Evolutionary conservation across 1,140 invertebrate genomes (phyloP).

Genomic region (Liolophura sinensis): DNA sequence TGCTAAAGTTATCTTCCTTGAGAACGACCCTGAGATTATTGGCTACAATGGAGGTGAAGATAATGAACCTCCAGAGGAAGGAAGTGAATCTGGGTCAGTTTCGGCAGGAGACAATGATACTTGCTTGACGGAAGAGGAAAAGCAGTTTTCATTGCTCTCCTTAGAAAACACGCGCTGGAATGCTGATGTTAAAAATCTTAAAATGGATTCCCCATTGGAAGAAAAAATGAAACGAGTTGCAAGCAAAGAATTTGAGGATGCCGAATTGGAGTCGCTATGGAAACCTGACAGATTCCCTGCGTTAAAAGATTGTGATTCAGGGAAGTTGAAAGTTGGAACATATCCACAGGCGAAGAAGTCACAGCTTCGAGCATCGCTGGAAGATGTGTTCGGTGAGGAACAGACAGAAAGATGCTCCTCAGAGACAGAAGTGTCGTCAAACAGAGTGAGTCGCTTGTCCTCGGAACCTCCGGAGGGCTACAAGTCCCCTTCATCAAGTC

Average conservation of each 20-base stretch:
- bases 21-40: slow-evolving; percentile 34
- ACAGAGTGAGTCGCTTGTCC: too few relatives aligned
- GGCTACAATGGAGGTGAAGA: slow-evolving; percentile 47
- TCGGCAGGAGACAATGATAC: not conserved
- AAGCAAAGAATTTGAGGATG: slow-evolving; percentile 47
- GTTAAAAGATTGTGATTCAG: slow-evolving; percentile 37
- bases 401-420: too few relatives aligned
- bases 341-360: slow-evolving; percentile 38
- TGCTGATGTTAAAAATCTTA: slow-evolving; percentile 39
- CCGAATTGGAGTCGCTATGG: slow-evolving; percentile 32
- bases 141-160: slow-evolving; percentile 44
- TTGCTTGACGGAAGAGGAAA: slow-evolving; percentile 46
- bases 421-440: too few relatives aligned
- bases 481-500: too few relatives aligned
- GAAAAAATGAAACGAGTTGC: slow-evolving; percentile 7
- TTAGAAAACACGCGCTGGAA: slow-evolving; percentile 52
- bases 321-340: slow-evolving; percentile 32
- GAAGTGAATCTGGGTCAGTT: slow-evolving; percentile 7
- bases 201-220: slow-evolving; percentile 7
- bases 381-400: too few relatives aligned
- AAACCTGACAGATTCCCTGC: slow-evolving; percentile 34
- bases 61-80: slow-evolving; percentile 34
- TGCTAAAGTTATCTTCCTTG: slow-evolving; percentile 30
- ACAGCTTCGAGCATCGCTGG: too few relatives aligned
- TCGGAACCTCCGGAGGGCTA: too few relatives aligned